Evolutionary conservation across 2,797 vertebrate genomes (phyloP), one percentile per base, ranked within the genome.

Genomic region (Sebastes umbrosus): DNA sequence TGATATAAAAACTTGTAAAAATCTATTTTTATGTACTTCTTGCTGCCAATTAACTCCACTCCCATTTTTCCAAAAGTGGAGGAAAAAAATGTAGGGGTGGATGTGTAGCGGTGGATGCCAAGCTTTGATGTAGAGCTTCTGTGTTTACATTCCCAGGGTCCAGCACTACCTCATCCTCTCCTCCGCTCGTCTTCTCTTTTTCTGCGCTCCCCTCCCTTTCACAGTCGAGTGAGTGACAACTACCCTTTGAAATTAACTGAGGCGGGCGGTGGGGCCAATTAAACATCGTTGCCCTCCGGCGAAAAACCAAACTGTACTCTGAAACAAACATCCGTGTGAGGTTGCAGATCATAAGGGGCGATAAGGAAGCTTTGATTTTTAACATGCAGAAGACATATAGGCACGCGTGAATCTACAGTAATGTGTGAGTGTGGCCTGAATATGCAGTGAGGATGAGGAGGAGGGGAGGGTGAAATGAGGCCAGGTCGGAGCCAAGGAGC

Each of bases 131-230:
- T 64, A 59, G 75, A 24, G 73, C 73, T 88, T 73, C 79, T 80
- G 70, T 89, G 90, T 90, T 90, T 87, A 87, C 84, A 87, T 87
- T 92, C 82, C 84, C 86, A 78, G 73, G 74, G 75, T 72, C 52
- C 79, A 67, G 22, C 43, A 55, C 73, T 73, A 63, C 78, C 80
- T 88, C 79, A 83, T 80, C 55, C 10, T 64, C 83, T 87, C 75
- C 46, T 73, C 65, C 18, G 11, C 80, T 70, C 55, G 9, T 83
- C 75, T 66, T 36, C 64, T 43, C 24, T 68, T 12, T 50, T 60
- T 77, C 73, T 10, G 32, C 0, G 22, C 71, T 71, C 66, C 55
- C 59, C 57, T 64, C 64, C 83, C 54, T 75, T 85, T 87, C 68
- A 85, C 71, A 75, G 89, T 70, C 2, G 1, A 80, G 31, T 71